phyloP scores from a whole-genome alignment of 2,888 invertebrate species.

The Hyposoter dolosus region DNA sequence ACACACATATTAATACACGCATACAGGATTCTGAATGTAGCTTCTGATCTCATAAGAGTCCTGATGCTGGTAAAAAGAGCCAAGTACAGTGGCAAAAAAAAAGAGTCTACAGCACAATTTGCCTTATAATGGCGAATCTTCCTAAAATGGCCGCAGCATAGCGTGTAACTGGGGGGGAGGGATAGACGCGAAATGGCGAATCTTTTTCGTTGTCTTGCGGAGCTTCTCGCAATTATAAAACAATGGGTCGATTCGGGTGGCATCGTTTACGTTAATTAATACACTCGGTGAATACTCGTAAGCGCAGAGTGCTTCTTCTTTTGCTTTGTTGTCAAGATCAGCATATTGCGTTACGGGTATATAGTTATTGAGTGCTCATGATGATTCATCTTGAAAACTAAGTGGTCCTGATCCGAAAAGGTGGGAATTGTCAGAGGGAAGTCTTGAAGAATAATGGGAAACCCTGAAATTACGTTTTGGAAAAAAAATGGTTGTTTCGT shows the following conservation, averaged over 20 bases:
- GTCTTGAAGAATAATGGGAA: neutral
- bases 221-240: constrained; percentile 51
- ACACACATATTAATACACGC: neutral
- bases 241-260: constrained; percentile 54
- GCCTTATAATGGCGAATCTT: constrained; percentile 54
- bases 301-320: neutral
- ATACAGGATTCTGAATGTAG: constrained; percentile 27
- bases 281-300: constrained; percentile 32
- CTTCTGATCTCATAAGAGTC: constrained; percentile 42
- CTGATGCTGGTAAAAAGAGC: constrained; percentile 27
- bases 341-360: constrained; percentile 28
- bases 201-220: constrained; percentile 31
- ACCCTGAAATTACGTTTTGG: neutral
- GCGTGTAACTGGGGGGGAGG: neutral
- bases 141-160: constrained; percentile 55
- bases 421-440: neutral
- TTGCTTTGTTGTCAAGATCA: constrained; percentile 6
- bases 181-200: neutral
- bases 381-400: neutral
- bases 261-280: constrained; percentile 57
- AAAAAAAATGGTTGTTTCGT: neutral
- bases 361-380: constrained; percentile 29
- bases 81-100: constrained; percentile 23
- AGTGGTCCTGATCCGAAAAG: neutral
- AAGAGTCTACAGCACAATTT: constrained; percentile 19